Evolutionary conservation across 2,797 vertebrate genomes (phyloP).

Genomic region (Coracias cyanogaster): DNA sequence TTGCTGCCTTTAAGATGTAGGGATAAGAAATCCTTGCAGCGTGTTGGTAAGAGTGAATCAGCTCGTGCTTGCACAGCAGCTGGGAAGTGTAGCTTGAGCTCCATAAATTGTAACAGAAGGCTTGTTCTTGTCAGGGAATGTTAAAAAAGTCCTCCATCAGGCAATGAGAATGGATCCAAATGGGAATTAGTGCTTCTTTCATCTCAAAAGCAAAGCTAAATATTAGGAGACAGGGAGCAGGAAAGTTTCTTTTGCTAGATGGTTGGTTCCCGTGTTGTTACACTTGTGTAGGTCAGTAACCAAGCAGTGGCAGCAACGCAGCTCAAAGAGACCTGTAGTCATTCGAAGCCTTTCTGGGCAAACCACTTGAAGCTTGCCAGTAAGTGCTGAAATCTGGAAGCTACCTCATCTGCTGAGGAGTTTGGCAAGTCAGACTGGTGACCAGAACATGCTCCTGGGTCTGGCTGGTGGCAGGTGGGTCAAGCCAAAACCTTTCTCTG

Average conservation of each 20-base stretch:
- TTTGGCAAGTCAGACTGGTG: not conserved
- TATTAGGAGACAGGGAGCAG: not conserved
- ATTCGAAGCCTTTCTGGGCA: not conserved
- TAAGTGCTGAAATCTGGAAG: not conserved
- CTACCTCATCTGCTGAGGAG: not conserved
- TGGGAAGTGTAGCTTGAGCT: not conserved
- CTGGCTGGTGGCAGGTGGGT: rapidly evolving
- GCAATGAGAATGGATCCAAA: not conserved
- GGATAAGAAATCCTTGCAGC: not conserved
- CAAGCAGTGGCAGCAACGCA: not conserved
- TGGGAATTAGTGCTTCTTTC: not conserved
- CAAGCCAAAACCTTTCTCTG: not conserved
- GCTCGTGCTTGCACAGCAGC: not conserved
- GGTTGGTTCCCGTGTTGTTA: not conserved
- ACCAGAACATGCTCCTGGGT: rapidly evolving
- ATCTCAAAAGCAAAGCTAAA: not conserved
- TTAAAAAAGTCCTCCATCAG: not conserved
- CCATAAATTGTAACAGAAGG: not conserved
- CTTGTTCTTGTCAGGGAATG: not conserved
- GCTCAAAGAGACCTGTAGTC: not conserved
- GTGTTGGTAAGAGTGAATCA: not conserved
- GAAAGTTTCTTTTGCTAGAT: not conserved
- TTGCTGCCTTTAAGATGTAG: not conserved
- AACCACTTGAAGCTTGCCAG: not conserved
- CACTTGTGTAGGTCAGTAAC: not conserved